Evolutionary conservation across 53 echinoderm and acorn worm genomes (phyloP), one percentile per base, ranked within the genome.

Genomic region (Patiria pectinifera): DNA sequence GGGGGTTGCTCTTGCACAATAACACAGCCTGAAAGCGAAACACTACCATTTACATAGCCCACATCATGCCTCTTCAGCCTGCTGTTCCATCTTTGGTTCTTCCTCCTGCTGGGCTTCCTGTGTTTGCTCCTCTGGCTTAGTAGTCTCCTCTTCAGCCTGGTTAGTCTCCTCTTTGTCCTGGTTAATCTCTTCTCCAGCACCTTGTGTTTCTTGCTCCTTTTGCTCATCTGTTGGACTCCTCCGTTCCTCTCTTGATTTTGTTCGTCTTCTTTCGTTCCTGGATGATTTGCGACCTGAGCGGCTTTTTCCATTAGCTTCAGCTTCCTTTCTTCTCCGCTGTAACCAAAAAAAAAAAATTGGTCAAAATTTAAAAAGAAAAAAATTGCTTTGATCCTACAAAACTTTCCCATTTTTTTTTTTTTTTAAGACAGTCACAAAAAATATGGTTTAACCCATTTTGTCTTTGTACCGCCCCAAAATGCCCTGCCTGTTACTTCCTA

Each of bases 101-200:
- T 90, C 94, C 47, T 92, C n/a, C 71, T 86, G 63, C 35, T 94
- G 79, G 11, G 83, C 25, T 78, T 83, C 69, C 74, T 60, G 12
- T 10, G 45, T 83, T 59, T 80, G 78, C 60, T 21, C 69, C 81
- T 78, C 21, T 59, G 89, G 78, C 23, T 85, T 70, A 74, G 87
- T 89, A 59, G 60, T 59, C 11, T 87, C 75, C 19, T 93, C 82
- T 82, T 25, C 35, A 13, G 23, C 14, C 60, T 8, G 23, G 24
- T 63, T 84, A 69, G 76, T 35, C 26, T 83, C 59, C 48, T 91
- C 48, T 70, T 13, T 74, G 72, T 45, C 72, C 24, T 3, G 9
- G 25, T 82, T 83, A 49, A 83, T 72, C 82, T 91, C 82, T 24
- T 91, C 75, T 83, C 53, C 46, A 82, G 82, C 72, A 53, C 78